A percentile compares a stretch with the other conserved stretches of the same genome.
Evolutionary conservation across 2,888 invertebrate genomes (phyloP).

Genomic region (Zelleria hepariella): DNA sequence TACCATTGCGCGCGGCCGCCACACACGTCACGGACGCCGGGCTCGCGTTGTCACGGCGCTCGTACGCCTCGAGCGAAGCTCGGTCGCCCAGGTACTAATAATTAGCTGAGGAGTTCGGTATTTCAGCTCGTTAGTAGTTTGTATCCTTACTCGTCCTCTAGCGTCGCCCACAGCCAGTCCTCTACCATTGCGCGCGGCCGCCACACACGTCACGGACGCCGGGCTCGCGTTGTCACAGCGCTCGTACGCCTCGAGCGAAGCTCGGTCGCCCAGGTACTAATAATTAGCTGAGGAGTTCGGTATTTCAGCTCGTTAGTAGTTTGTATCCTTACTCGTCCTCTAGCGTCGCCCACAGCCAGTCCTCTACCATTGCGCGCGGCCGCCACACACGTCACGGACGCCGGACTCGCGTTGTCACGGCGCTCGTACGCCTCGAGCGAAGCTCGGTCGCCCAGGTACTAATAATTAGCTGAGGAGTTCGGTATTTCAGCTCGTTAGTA

Average conservation of each 20-base stretch:
- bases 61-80: slow-evolving; percentile 98
- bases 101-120: slow-evolving; percentile 92
- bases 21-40: slow-evolving; percentile 97
- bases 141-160: slow-evolving; percentile 80
- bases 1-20: slow-evolving; percentile 86
- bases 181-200: slow-evolving; percentile 85
- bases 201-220: slow-evolving; percentile 94
- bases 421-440: slow-evolving; percentile 98
- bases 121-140: no score
- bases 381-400: slow-evolving; percentile 94
- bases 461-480: slow-evolving; percentile 92
- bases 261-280: slow-evolving; percentile 93
- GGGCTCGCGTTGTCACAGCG: slow-evolving; percentile 97
- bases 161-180: slow-evolving; percentile 89
- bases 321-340: slow-evolving; percentile 82
- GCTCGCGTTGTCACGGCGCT: slow-evolving; percentile 96
- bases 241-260: slow-evolving; percentile 98
- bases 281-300: slow-evolving; percentile 93
- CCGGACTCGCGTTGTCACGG: slow-evolving; percentile 97
- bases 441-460: slow-evolving; percentile 94
- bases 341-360: slow-evolving; percentile 88
- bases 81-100: slow-evolving; percentile 94
- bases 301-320: no score
- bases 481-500: slow-evolving; percentile 78
- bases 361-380: slow-evolving; percentile 84